A percentile compares a stretch with the other conserved stretches of the same genome.
Conservation (phyloP, 2,888 invertebrate genomes). For the Eudasyphora cyanicolor region DNA sequence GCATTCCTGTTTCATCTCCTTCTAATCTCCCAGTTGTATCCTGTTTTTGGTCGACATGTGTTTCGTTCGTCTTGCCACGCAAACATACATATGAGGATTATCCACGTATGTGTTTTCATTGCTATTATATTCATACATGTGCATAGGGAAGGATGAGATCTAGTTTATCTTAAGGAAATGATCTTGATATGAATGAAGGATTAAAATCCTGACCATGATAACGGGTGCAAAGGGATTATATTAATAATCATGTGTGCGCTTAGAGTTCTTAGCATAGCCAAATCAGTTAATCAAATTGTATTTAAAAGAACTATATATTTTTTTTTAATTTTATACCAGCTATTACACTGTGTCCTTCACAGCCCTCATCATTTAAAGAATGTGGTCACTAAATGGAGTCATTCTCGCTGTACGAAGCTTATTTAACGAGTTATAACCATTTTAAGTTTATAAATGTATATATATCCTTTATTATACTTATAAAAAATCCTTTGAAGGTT, state of each 20-base stretch:
- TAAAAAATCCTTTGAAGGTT: no score
- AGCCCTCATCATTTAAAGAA: no score
- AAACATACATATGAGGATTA: conserved; percentile 15
- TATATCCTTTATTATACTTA: no score
- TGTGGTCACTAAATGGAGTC: no score
- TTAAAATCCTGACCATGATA: not conserved
- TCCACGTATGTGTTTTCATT: conserved; percentile 10
- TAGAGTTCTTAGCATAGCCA: no score
- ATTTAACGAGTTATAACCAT: no score
- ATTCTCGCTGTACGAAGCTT: no score
- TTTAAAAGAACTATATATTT: no score
- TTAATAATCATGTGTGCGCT: not conserved
- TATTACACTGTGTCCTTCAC: no score
- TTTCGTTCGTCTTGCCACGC: not conserved
- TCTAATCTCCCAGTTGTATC: conserved; percentile 46
- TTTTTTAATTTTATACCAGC: no score
- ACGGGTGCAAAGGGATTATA: not conserved
- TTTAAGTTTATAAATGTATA: no score
- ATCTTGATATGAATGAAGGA: conserved; percentile 2
- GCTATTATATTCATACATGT: not conserved
- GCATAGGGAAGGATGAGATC: not conserved
- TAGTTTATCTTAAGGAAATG: not conserved
- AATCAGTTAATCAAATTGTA: no score
- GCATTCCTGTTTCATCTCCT: not conserved
- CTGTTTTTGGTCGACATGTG: conserved; percentile 51